Conservation (phyloP, 92 coral and sea anemone genomes). For the Phenganax stokvisi region DNA sequence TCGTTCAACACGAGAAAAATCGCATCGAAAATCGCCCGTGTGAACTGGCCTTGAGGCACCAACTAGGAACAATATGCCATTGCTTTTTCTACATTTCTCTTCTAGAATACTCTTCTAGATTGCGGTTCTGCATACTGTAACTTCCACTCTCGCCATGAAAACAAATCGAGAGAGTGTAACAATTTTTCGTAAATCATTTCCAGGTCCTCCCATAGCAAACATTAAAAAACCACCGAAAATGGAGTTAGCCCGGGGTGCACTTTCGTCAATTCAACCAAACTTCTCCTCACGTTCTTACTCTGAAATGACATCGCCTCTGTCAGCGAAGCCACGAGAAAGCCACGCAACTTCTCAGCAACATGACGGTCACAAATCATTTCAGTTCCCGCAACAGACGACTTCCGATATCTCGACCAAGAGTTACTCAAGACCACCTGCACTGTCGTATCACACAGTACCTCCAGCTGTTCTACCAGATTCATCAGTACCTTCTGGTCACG, state of each 20-base stretch:
- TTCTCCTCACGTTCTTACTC: background rate
- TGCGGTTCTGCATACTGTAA: no score
- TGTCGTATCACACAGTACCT: background rate
- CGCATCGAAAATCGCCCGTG: no score
- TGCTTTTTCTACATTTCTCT: no score
- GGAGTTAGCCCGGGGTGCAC: background rate
- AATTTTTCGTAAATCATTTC: background rate
- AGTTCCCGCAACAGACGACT: conserved; percentile 4
- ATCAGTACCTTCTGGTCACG: conserved; percentile 2
- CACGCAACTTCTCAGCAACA: background rate
- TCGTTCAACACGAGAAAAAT: no score
- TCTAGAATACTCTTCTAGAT: no score
- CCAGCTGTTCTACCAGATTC: background rate
- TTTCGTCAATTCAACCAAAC: background rate
- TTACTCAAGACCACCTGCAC: background rate
- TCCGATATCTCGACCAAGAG: background rate
- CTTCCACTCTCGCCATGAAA: no score
- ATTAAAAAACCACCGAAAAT: background rate
- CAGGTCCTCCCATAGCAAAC: conserved; percentile 12
- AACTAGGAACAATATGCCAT: no score
- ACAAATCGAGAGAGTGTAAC: no score
- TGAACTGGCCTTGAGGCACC: no score
- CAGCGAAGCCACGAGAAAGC: background rate
- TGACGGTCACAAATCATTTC: background rate
- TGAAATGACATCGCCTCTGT: background rate